Percentiles rank a stretch among this genome's conserved stretches.
Evolutionary conservation across 2,888 invertebrate genomes (phyloP).

Genomic region (Andrena marginata): DNA sequence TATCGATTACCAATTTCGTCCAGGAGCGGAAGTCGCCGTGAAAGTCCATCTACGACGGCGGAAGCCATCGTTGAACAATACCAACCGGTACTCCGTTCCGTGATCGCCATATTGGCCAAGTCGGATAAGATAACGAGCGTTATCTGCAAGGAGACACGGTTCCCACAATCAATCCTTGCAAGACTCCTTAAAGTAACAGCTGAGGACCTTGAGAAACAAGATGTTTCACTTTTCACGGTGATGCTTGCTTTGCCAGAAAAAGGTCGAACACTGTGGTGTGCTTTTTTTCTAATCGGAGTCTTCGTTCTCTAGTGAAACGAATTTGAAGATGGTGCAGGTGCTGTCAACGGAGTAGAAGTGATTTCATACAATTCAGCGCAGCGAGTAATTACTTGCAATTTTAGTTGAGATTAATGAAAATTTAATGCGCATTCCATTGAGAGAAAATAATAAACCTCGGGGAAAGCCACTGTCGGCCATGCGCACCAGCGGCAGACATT

Average conservation of each 20-base stretch:
- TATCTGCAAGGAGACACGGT: neutral
- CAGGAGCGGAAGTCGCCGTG: conserved; percentile 58
- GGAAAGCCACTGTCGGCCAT: neutral
- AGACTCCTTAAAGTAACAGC: no score
- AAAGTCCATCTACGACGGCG: conserved; percentile 65
- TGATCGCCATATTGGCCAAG: conserved; percentile 34
- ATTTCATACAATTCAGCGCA: neutral
- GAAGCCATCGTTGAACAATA: conserved; percentile 62
- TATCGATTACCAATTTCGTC: conserved; percentile 67
- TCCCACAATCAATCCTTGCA: no score
- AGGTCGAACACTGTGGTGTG: no score
- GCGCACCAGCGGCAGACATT: neutral
- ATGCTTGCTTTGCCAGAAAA: no score
- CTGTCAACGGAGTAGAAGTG: neutral
- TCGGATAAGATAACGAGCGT: neutral
- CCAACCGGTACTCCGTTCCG: conserved; percentile 60
- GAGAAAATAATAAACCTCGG: neutral
- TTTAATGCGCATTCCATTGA: neutral
- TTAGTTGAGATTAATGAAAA: neutral
- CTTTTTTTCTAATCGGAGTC: no score
- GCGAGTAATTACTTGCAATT: neutral
- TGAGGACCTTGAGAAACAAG: no score
- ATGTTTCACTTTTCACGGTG: no score
- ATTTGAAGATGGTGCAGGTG: neutral
- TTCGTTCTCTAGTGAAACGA: neutral